These are phyloP conservation scores for Rhorus exstirpatorius DNA, from an alignment of 2,888 invertebrate species.

Conservation along the genomic window DNA sequence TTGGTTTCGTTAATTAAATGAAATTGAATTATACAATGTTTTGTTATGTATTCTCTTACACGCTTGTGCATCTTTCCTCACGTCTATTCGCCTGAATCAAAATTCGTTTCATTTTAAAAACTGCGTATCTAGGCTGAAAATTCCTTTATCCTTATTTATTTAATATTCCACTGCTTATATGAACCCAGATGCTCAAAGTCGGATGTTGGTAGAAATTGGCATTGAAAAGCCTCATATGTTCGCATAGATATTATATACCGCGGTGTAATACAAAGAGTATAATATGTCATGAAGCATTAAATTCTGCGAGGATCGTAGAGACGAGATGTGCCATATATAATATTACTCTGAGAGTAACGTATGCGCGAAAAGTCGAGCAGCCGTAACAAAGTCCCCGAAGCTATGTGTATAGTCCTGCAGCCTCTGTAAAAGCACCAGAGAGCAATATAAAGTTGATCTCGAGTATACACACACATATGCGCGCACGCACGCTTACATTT, in stretches of 20 bases:
- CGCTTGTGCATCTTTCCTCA: too few species aligned
- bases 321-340: slow-evolving; percentile 17
- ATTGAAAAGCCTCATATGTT: not conserved
- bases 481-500: not conserved
- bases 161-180: too few species aligned
- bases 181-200: too few species aligned
- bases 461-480: not conserved
- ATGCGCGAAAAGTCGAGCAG: slow-evolving; percentile 57
- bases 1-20: too few species aligned
- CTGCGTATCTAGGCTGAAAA: too few species aligned
- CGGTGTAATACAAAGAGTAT: not conserved
- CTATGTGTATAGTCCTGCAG: slow-evolving; percentile 23
- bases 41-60: too few species aligned
- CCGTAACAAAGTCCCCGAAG: slow-evolving; percentile 32
- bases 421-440: slow-evolving; percentile 29
- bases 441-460: slow-evolving; percentile 46
- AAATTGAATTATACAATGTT: too few species aligned
- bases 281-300: slow-evolving; percentile 17
- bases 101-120: too few species aligned
- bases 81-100: too few species aligned
- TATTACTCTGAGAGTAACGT: slow-evolving; percentile 49
- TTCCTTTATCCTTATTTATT: too few species aligned
- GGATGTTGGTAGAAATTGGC: not conserved
- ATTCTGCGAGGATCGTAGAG: slow-evolving; percentile 31
- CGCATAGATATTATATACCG: not conserved